phyloP scores from a whole-genome alignment of 2,888 invertebrate genomes.

The Eupithecia insigniata region DNA sequence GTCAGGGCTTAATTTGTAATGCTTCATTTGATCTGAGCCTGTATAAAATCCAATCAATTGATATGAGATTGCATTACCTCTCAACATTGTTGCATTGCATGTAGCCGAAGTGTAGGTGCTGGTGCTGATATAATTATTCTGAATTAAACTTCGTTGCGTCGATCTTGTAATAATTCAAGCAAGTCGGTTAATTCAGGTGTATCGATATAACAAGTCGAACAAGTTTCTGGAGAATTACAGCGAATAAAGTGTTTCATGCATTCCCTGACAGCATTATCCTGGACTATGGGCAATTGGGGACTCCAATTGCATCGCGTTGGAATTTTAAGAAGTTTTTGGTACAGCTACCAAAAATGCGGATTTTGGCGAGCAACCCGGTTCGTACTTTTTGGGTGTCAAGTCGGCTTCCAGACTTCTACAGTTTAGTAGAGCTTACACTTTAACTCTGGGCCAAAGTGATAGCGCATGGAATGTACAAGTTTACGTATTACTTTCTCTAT shows the following conservation, averaged over 20 bases:
- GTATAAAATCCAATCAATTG: neutral
- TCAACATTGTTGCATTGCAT: constrained; percentile 2
- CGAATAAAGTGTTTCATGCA: neutral
- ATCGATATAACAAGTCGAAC: constrained; percentile 7
- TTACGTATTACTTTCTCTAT: constrained; percentile 14
- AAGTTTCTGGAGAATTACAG: neutral
- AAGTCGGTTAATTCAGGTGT: constrained; percentile 6
- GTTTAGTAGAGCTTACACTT: neutral
- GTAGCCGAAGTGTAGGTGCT: constrained; percentile 1
- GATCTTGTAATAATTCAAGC: constrained; percentile 10
- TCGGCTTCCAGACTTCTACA: neutral
- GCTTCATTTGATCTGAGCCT: neutral
- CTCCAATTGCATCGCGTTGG: neutral
- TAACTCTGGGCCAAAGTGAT: no score
- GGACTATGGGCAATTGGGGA: neutral
- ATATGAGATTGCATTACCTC: neutral
- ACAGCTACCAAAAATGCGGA: neutral
- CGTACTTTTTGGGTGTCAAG: neutral
- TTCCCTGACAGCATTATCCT: neutral
- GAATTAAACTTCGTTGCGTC: constrained; percentile 2
- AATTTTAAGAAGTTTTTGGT: neutral
- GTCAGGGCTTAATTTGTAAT: neutral
- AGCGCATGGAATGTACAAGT: constrained; percentile 11
- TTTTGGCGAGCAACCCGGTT: neutral
- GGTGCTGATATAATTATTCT: neutral